A percentile compares a stretch with the other conserved stretches of the same genome.
Evolutionary conservation across 2,113 vertebrate species (phyloP).

Genomic region (Sakesphorus luctuosus): DNA sequence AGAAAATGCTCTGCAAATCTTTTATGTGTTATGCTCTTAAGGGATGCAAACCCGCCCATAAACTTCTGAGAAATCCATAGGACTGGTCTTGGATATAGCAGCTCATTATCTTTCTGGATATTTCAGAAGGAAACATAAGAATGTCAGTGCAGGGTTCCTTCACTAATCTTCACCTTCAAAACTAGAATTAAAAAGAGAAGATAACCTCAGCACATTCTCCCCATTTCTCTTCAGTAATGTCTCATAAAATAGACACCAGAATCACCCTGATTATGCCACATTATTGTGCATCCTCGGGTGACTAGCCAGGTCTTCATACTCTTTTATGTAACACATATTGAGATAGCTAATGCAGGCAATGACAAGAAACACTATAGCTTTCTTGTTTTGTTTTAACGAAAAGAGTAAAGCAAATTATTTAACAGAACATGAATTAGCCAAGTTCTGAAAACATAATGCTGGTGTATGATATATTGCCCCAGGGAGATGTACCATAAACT

Average conservation of each 20-base stretch:
- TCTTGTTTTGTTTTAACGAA: not conserved
- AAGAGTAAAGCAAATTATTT: not conserved
- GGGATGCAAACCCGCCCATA: not conserved
- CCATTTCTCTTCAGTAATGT: not conserved
- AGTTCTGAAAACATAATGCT: not conserved
- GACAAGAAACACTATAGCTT: not conserved
- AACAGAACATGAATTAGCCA: not conserved
- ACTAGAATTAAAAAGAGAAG: not conserved
- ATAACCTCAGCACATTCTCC: not conserved
- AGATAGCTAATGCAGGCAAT: not conserved
- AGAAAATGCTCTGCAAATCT: not conserved
- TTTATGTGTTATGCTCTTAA: not conserved
- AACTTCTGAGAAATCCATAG: not conserved
- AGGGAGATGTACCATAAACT: not conserved
- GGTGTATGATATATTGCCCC: accelerated
- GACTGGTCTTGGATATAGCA: not conserved
- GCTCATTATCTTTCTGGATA: not conserved
- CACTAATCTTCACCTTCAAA: not conserved
- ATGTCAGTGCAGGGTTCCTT: not conserved
- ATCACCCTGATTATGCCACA: not conserved
- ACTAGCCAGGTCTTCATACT: not conserved
- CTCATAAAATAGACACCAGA: not conserved
- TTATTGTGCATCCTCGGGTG: not conserved
- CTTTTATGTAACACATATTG: not conserved
- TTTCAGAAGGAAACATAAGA: not conserved